A percentile compares a stretch with the other conserved stretches of the same genome.
Evolutionary conservation across 2,113 vertebrate genomes (phyloP).

Genomic region (Tychaedon coryphoeus): DNA sequence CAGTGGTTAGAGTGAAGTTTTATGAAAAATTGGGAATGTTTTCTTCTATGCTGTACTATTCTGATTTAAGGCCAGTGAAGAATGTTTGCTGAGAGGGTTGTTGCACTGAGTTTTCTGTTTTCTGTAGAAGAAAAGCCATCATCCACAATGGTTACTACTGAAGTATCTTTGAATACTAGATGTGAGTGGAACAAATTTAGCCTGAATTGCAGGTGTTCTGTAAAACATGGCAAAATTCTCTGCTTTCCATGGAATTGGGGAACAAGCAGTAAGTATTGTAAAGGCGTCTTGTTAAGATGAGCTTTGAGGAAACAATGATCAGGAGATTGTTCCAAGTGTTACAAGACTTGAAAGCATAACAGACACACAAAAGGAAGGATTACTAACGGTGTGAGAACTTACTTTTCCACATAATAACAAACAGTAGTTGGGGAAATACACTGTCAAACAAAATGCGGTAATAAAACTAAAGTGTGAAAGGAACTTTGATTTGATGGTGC

Average conservation of each 20-base stretch:
- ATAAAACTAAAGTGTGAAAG: background rate
- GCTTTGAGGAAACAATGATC: background rate
- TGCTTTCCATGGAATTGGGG: background rate
- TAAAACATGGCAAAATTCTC: background rate
- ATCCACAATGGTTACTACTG: background rate
- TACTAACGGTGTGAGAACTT: background rate
- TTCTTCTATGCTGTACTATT: background rate
- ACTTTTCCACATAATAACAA: background rate
- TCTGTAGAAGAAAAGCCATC: background rate
- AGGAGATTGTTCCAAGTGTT: background rate
- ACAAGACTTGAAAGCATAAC: background rate
- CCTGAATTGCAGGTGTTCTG: background rate
- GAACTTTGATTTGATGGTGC: background rate
- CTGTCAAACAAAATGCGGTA: background rate
- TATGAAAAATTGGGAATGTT: background rate
- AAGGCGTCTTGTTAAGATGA: background rate
- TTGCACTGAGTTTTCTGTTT: background rate
- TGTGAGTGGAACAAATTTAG: background rate
- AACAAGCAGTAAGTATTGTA: accelerated
- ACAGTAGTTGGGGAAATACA: background rate
- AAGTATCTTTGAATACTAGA: background rate
- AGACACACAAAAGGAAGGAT: background rate
- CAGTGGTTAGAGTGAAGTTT: background rate
- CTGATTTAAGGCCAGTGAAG: background rate
- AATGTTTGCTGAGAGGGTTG: background rate